Conservation (phyloP, 2,113 vertebrate species). For the Passerina amoena region DNA sequence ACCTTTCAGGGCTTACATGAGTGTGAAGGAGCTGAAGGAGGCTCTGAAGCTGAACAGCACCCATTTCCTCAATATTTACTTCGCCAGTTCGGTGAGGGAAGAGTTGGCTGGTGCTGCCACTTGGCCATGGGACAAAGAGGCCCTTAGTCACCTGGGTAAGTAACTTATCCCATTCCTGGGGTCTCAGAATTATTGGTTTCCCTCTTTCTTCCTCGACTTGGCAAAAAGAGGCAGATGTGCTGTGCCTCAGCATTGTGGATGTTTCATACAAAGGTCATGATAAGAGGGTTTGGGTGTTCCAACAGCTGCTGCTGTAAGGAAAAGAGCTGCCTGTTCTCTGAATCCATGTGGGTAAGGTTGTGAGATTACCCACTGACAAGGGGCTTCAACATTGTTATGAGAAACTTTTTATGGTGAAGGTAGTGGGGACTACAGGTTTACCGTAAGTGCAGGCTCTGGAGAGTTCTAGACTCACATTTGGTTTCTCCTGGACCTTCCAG, state of each 20-base stretch:
- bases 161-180: neutral
- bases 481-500: neutral
- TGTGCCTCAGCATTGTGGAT: neutral
- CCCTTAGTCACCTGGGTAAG: conserved; percentile 87
- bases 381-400: neutral
- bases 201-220: neutral
- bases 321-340: neutral
- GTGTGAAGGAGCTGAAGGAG: conserved; percentile 94
- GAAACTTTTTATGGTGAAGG: neutral
- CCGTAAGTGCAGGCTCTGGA: neutral
- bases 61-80: conserved; percentile 93
- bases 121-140: conserved; percentile 98
- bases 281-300: neutral
- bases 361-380: neutral
- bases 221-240: neutral
- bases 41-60: conserved; percentile 85
- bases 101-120: conserved; percentile 93
- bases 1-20: conserved; percentile 88
- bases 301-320: neutral
- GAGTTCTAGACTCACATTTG: neutral
- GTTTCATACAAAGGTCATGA: neutral
- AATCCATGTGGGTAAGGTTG: neutral
- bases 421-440: neutral
- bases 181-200: neutral
- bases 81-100: conserved; percentile 90